Base-by-base conservation (phyloP, 2,888 invertebrate species). In the Quadroppia sp. region DNA sequence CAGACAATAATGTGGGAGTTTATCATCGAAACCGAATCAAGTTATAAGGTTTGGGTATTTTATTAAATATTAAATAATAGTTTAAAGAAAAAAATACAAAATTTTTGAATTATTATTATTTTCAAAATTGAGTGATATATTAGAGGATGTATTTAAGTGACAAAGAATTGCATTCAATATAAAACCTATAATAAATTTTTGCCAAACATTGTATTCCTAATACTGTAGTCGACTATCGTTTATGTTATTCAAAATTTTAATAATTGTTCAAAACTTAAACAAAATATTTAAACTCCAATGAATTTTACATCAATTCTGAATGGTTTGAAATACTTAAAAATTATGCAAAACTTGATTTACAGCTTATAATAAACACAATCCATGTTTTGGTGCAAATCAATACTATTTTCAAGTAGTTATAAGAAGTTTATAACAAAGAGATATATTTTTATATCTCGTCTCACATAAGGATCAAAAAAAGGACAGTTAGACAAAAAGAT, bases 31-130 rank as follows among this genome's bases (percentile, higher is more conserved):
- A 64, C 40, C 11, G 40, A 64, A 64, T 64, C 64, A 64, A 64
- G 64, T 64, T 64, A 64, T 64, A 64, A 64, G 64, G 20, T 64
- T 64, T 40, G 64, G 64, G 64, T 40, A 40, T 64, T 64, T 64
- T 36, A 40, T 23, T 64, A 36, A 64, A 40, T 64, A 40, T 61
- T 28, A 4, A 2, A 53, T 20, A 53, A 56, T 13, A 53, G 53
- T 53, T 17, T 32, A 61, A 32, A 59, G 15, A 25, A 28, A 9
- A 13, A 61, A 61, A 61, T 61, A 4, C 20, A 17, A 50, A 50
- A 50, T 15, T 15, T 32, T n/a, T n/a, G n/a, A n/a, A n/a, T n/a
- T n/a, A 32, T 36, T 30, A 30, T 59, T 30, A 20, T 40, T 64
- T 64, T 20, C 1, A 40, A 20, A 64, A 40, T 64, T 64, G 20